These are phyloP conservation scores for Ciconia nigra DNA, from an alignment of 2,797 vertebrate species.

Conservation along the genomic window DNA sequence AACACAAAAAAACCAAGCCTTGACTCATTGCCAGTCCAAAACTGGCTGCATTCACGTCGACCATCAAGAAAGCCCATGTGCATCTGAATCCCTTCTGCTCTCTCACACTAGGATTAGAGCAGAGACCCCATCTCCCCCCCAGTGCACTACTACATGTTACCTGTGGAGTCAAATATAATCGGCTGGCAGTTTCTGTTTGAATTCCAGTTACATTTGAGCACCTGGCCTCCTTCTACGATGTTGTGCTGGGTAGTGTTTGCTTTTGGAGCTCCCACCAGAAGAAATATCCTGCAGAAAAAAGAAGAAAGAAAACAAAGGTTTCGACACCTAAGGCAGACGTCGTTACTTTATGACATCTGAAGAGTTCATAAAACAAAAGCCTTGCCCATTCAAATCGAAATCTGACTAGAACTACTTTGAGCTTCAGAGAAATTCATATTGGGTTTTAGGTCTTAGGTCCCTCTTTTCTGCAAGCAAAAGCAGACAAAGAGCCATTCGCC, in stretches of 20 bases:
- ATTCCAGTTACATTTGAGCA: constrained; percentile 78
- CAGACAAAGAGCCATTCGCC: not conserved
- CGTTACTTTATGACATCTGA: not conserved
- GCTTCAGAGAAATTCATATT: not conserved
- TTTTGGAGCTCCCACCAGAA: constrained; percentile 81
- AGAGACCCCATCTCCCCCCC: not conserved
- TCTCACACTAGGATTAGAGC: not conserved
- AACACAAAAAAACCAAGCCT: not conserved
- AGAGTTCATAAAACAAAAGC: not conserved
- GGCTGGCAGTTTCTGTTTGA: constrained; percentile 72
- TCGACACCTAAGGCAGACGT: not conserved
- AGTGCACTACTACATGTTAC: not conserved
- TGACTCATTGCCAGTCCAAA: not conserved
- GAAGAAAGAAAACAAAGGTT: not conserved
- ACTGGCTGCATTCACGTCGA: accelerated
- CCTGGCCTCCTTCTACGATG: constrained; percentile 79
- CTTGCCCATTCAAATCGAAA: not conserved
- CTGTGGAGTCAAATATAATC: constrained; percentile 76
- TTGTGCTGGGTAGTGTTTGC: constrained; percentile 79
- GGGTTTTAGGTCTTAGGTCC: not conserved
- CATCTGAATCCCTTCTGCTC: not conserved
- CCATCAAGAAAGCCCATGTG: not conserved
- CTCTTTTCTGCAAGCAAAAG: not conserved
- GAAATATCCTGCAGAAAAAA: constrained; percentile 62
- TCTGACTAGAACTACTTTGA: not conserved